Percentiles rank a stretch among this genome's conserved stretches.
Conservation (phyloP, 2,797 vertebrate species). For the Columba guinea region DNA sequence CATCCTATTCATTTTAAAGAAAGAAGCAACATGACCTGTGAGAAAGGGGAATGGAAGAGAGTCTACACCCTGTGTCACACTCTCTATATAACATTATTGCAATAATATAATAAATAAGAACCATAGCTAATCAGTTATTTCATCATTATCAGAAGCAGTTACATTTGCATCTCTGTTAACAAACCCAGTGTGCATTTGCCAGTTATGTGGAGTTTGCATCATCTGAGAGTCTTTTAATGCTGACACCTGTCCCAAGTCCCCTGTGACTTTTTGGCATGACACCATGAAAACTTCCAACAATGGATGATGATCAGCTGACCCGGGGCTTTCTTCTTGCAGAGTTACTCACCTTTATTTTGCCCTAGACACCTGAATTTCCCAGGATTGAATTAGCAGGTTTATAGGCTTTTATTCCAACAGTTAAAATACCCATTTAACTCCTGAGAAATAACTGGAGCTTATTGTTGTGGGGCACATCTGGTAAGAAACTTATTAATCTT, state of each 20-base stretch:
- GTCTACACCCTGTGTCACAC: neutral
- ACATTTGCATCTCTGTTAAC: neutral
- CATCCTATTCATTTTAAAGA: neutral
- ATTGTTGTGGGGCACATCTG: slow-evolving; percentile 8
- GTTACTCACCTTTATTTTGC: neutral
- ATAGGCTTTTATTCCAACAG: neutral
- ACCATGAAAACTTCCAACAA: neutral
- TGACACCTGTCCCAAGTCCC: neutral
- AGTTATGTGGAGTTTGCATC: neutral
- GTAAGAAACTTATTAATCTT: slow-evolving; percentile 25
- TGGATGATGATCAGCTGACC: neutral
- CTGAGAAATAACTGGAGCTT: slow-evolving; percentile 25
- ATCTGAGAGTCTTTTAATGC: neutral
- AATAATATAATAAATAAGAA: neutral
- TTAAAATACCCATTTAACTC: neutral
- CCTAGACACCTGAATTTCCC: neutral
- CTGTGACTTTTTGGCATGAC: neutral
- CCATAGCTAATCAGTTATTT: neutral
- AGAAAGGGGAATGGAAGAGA: neutral
- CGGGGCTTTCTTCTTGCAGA: neutral
- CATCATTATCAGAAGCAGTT: neutral
- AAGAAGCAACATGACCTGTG: neutral
- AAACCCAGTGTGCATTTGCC: neutral
- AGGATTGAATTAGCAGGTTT: neutral
- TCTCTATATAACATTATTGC: neutral